Evolutionary conservation across 1,140 invertebrate genomes (phyloP), one percentile per base, ranked within the genome.

Genomic region (Nylanderia fulva): DNA sequence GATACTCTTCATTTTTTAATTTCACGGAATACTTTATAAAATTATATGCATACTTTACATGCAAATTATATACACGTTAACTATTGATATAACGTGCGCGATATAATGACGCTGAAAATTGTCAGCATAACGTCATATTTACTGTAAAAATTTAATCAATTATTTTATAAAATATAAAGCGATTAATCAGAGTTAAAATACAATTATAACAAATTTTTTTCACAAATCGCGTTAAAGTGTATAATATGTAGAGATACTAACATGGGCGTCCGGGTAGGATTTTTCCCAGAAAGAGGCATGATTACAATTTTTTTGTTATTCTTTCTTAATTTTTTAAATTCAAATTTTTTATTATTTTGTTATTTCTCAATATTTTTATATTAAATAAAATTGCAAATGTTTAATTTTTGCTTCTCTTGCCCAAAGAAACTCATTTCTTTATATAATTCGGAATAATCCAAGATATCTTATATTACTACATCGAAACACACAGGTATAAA

Each of bases 1-100:
- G 52, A 82, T 33, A 58, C 36, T 82, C 58, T 82, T 42, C 21
- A n/a, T 48, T 82, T 27, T 33, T 58, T 72, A 42, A 82, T 82
- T 82, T 71, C 39, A 27, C 24, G 52, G 1, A 54, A 54, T 42
- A 21, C 33, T 54, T 27, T 15, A 24, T 36, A 1, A 33, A 21
- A 58, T 33, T 33, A 24, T 82, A 45, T 42, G 36, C 18, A 33
- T 33, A 82, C 27, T 29, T 39, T 13, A 33, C 42, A 45, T 29
- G 63, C 27, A 60, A 69, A 29, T 80, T 13, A 39, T 13, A n/a
- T n/a, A n/a, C n/a, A 11, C 33, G 24, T 54, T 21, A 6, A 69
- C 39, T 80, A 58, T 56, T 18, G 48, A 24, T 64, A 48, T 61
- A 27, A 52, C 45, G 18, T 33, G n/a, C 29, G 0, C 21, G n/a